Evolutionary conservation across 2,888 invertebrate species (phyloP).

Genomic region (Drosophila demipolita): DNA sequence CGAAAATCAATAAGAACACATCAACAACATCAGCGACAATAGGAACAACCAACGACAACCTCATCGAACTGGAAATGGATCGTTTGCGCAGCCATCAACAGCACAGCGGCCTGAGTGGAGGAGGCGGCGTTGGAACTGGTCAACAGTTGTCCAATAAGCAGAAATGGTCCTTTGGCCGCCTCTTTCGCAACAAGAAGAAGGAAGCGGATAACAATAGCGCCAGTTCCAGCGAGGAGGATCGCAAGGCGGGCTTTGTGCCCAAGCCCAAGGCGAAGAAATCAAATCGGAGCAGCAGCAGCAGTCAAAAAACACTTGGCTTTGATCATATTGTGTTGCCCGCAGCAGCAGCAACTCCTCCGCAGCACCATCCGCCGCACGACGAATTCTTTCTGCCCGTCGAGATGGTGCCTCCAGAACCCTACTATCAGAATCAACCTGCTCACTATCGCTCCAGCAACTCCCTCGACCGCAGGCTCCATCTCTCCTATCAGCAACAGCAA

Average conservation of each 20-base stretch:
- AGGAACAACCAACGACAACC: conserved; percentile 30
- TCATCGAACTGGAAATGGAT: conserved; percentile 59
- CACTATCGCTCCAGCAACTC: conserved; percentile 79
- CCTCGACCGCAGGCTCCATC: conserved; percentile 70
- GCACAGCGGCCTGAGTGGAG: conserved; percentile 40
- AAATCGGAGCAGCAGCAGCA: conserved; percentile 9
- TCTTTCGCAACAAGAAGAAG: conserved; percentile 91
- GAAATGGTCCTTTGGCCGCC: conserved; percentile 93
- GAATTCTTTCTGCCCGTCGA: conserved; percentile 84
- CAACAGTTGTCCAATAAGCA: conserved; percentile 83
- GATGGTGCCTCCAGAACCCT: conserved; percentile 68
- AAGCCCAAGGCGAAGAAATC: conserved; percentile 58
- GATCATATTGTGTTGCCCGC: conserved; percentile 87
- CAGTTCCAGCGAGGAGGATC: conserved; percentile 85
- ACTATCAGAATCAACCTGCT: conserved; percentile 71
- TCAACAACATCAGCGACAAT: conserved; percentile 80
- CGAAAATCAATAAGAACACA: conserved; percentile 51
- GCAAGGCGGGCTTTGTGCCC: conserved; percentile 84
- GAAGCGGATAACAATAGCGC: conserved; percentile 81
- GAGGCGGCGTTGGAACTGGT: conserved; percentile 33
- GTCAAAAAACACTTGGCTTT: conserved; percentile 81
- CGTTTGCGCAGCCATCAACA: conserved; percentile 59
- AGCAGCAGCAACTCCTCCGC: conserved; percentile 21
- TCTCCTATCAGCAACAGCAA: conserved; percentile 15
- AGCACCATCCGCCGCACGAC: conserved; percentile 77